Conservation (phyloP, 2,888 invertebrate species). For the Chalcis sispes region DNA sequence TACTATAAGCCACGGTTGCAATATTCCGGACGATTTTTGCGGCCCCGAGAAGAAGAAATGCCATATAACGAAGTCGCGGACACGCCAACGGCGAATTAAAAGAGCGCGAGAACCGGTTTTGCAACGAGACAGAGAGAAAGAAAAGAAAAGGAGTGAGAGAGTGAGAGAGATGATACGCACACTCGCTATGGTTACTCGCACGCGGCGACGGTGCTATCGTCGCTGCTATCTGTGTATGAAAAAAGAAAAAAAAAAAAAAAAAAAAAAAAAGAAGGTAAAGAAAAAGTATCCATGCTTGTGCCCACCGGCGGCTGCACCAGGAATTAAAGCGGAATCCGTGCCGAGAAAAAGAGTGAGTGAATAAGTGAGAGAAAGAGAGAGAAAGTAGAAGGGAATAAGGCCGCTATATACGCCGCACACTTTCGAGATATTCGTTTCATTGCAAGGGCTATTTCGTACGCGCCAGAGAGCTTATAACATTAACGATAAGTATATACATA, state of each 20-base stretch:
- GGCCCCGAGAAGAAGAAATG: constrained; percentile 38
- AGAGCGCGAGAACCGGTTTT: constrained; percentile 40
- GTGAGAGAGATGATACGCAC: not conserved
- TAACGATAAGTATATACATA: too few relatives aligned
- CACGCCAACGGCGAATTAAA: constrained; percentile 21
- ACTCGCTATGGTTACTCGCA: constrained; percentile 16
- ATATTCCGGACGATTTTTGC: constrained; percentile 31
- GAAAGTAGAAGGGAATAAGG: not conserved
- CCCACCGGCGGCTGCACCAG: constrained; percentile 12
- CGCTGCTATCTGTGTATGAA: constrained; percentile 50
- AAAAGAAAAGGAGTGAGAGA: too few relatives aligned
- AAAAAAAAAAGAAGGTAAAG: constrained; percentile 41
- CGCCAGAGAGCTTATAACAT: too few relatives aligned
- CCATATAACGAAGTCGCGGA: not conserved
- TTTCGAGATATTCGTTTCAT: not conserved
- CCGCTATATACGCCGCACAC: not conserved
- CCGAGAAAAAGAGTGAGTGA: not conserved
- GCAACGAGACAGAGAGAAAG: not conserved
- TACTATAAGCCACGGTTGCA: not conserved
- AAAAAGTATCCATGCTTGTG: not conserved
- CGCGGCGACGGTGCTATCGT: constrained; percentile 44
- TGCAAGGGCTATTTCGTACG: constrained; percentile 26
- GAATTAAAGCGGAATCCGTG: constrained; percentile 27
- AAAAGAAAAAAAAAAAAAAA: constrained; percentile 33
- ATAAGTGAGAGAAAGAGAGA: not conserved